Conservation (phyloP, 1,140 invertebrate species). For the Tetranychus urticae region DNA sequence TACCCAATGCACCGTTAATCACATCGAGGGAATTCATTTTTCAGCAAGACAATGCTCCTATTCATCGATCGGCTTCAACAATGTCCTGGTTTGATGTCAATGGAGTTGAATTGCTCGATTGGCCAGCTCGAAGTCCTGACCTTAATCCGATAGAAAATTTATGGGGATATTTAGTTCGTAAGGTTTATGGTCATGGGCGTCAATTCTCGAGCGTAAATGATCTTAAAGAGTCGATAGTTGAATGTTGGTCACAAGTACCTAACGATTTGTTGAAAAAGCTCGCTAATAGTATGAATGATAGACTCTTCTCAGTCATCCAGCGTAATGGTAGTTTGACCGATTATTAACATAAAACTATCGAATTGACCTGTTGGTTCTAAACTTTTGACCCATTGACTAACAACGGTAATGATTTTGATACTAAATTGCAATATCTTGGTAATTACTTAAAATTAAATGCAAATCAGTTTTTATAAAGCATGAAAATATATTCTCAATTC, state of each 20-base stretch:
- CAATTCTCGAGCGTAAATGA: not conserved
- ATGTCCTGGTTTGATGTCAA: not conserved
- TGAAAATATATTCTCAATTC: too few species aligned
- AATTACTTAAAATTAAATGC: too few species aligned
- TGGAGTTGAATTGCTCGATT: not conserved
- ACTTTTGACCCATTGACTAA: too few species aligned
- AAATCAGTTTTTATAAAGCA: too few species aligned
- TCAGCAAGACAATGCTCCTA: constrained; percentile 7
- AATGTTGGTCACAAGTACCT: not conserved
- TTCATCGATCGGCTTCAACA: not conserved
- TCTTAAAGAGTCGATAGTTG: not conserved
- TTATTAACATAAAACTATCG: not conserved
- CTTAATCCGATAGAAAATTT: constrained; percentile 5
- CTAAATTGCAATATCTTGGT: too few species aligned
- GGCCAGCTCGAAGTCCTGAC: constrained; percentile 3
- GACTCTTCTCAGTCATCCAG: not conserved
- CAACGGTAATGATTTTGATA: too few species aligned
- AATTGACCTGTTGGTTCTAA: too few species aligned
- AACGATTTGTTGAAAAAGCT: not conserved
- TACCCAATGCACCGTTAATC: not conserved
- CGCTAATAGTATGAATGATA: not conserved
- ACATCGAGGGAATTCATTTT: not conserved
- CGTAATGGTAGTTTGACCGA: not conserved
- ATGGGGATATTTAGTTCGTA: not conserved
- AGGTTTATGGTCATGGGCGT: not conserved